Conservation (phyloP, 2,797 vertebrate species). For the Leucoraja ocellata region DNA sequence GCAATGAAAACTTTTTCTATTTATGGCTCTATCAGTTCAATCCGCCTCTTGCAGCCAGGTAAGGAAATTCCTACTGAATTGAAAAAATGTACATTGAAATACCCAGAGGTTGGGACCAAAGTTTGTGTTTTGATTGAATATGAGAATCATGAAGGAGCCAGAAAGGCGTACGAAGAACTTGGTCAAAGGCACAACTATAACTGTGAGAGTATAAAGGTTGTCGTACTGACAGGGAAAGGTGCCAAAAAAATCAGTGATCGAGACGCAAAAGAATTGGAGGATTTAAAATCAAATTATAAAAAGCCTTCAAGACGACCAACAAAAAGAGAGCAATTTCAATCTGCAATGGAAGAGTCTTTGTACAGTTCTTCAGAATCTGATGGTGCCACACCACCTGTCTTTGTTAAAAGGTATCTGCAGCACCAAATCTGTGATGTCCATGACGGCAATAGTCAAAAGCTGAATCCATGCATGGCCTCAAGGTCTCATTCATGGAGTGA, state of each 20-base stretch:
- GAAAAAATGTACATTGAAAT: constrained; percentile 51
- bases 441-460: constrained; percentile 19
- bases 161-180: constrained; percentile 54
- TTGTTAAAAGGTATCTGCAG: constrained; percentile 44
- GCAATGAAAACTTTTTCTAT: constrained; percentile 56
- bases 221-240: constrained; percentile 51
- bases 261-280: constrained; percentile 40
- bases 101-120: constrained; percentile 58
- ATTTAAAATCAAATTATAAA: constrained; percentile 33
- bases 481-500: constrained; percentile 28
- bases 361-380: constrained; percentile 43
- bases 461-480: constrained; percentile 41
- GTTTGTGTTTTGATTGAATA: constrained; percentile 67
- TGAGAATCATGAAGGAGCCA: constrained; percentile 57
- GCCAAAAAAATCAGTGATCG: constrained; percentile 46
- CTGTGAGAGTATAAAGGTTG: constrained; percentile 48
- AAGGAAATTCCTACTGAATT: constrained; percentile 62
- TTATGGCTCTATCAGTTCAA: constrained; percentile 53
- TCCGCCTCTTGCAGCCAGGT: constrained; percentile 64
- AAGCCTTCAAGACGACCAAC: constrained; percentile 41
- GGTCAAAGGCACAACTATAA: constrained; percentile 41
- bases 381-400: constrained; percentile 35
- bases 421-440: background rate
- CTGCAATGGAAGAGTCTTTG: constrained; percentile 44
- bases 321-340: constrained; percentile 35